Conservation (phyloP, 2,888 invertebrate genomes). For the Tipula helvola region DNA sequence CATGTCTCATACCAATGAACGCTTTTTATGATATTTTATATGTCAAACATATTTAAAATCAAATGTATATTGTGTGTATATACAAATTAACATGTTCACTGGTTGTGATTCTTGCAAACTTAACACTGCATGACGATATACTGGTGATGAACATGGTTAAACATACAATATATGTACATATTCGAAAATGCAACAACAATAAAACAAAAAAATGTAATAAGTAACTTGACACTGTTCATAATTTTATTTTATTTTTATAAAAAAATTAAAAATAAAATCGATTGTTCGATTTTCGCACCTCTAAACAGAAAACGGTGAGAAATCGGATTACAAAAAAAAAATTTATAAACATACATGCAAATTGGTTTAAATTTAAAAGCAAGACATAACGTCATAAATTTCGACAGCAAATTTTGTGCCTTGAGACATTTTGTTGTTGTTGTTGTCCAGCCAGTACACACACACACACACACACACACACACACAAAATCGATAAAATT, state of each 20-base stretch:
- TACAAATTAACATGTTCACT: background rate
- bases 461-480: no score
- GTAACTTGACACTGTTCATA: conserved; percentile 4
- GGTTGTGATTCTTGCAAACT: background rate
- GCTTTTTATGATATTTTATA: background rate
- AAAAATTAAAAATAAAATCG: conserved; percentile 4
- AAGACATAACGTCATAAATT: background rate
- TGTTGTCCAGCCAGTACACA: no score
- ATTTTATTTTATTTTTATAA: conserved; percentile 4
- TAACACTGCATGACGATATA: background rate
- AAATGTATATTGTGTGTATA: background rate
- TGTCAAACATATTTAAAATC: background rate
- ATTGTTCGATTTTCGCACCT: conserved; percentile 10
- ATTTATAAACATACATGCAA: background rate
- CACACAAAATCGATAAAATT: background rate
- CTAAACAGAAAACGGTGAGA: background rate
- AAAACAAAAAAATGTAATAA: background rate
- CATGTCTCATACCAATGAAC: background rate
- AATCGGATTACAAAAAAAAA: conserved; percentile 5
- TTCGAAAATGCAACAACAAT: background rate
- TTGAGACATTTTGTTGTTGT: background rate
- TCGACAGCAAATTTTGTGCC: background rate
- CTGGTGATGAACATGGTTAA: background rate
- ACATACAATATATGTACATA: background rate
- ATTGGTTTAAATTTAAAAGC: background rate